Evolutionary conservation across 2,797 vertebrate genomes (phyloP), one percentile per base, ranked within the genome.

Genomic region (Schizopygopsis malacanthus): DNA sequence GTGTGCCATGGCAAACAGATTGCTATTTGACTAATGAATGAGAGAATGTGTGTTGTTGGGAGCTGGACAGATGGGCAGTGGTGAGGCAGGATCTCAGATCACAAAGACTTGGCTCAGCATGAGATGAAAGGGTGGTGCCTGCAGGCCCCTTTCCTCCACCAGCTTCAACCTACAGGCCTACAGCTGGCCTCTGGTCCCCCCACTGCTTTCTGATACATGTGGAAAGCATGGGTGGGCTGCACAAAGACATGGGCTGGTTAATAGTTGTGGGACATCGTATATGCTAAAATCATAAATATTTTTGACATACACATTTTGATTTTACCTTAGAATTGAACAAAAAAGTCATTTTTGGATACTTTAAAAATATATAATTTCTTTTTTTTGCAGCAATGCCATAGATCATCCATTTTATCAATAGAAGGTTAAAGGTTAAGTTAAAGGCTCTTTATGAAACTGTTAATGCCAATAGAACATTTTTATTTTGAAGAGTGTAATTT

Each of bases 61-160:
- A 37, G 63, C 73, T 85, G 87, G 88, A 86, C 90, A 90, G 90
- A 89, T 90, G 90, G 90, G 86, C 72, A 89, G 50, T 85, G 72
- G 76, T 78, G 37, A 85, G 86, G 79, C 78, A 52, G 70, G 83
- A 72, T 88, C 65, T 79, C 84, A 76, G 37, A 86, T 87, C 88
- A 89, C 90, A 90, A 89, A 87, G 73, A 78, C 85, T 39, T 85
- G 75, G 86, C 88, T 81, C 90, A 87, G 90, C 88, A 73, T 83
- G 88, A 86, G 54, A 39, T 39, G 80, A 79, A 47, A 79, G 83
- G 88, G 87, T 85, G 88, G 77, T 75, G 87, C 71, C 77, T 76
- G 43, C 54, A 83, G 82, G 81, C 25, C 69, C 52, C 41, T 67
- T 45, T 63, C 33, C 47, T 71, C 9, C 45, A 87, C 50, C 45